Conservation (phyloP, 2,113 vertebrate species). For the Poeciliopsis retropinna region DNA sequence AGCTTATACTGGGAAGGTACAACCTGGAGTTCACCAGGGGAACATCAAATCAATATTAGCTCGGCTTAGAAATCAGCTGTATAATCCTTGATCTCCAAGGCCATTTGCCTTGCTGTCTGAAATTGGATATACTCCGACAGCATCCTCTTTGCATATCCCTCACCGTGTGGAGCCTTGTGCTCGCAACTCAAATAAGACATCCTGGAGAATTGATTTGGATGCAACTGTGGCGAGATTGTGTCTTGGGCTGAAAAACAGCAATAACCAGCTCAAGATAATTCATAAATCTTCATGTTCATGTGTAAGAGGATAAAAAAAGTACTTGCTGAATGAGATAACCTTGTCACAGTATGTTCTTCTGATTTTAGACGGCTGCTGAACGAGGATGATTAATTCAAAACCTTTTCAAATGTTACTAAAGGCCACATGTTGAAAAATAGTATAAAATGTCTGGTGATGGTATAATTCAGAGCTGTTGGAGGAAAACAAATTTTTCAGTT, state of each 20-base stretch:
- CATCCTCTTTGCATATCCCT: constrained; percentile 11
- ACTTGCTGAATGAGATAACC: constrained; percentile 13
- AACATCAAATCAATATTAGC: constrained; percentile 71
- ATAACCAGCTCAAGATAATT: constrained; percentile 65
- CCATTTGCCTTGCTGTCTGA: constrained; percentile 73
- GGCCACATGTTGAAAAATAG: constrained; percentile 23
- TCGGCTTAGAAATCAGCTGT: constrained; percentile 72
- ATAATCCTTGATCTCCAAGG: constrained; percentile 78
- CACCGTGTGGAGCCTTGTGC: constrained; percentile 20
- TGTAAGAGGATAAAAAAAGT: constrained; percentile 34
- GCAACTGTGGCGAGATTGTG: constrained; percentile 66
- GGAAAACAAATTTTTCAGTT: constrained; percentile 47
- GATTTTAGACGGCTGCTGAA: constrained; percentile 24
- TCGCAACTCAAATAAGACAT: constrained; percentile 74
- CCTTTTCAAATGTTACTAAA: constrained; percentile 37
- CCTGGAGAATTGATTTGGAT: constrained; percentile 73
- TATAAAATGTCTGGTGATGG: constrained; percentile 17
- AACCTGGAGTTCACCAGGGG: constrained; percentile 62
- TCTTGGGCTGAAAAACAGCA: constrained; percentile 57
- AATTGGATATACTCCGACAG: constrained; percentile 71
- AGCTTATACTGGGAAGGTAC: constrained; percentile 65
- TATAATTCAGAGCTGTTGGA: constrained; percentile 44
- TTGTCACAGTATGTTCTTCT: constrained; percentile 25
- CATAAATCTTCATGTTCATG: constrained; percentile 57
- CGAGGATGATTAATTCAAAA: constrained; percentile 34